Base-by-base conservation (phyloP, 2,888 invertebrate genomes). In the Philhelius pedissequus region DNA sequence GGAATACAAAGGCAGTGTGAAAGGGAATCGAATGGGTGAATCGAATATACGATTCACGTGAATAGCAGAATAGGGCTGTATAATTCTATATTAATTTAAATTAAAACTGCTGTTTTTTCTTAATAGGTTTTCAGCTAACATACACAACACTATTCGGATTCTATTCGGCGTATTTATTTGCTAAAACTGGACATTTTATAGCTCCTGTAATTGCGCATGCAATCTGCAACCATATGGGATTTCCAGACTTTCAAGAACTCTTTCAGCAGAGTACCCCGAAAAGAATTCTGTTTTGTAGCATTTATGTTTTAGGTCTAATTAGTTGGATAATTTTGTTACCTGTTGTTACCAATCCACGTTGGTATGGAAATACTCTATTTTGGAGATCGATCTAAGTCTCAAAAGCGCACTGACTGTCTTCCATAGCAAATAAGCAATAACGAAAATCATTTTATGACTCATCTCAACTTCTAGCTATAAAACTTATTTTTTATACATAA, bases 201-300 rank as follows among this genome's bases (percentile, higher is more conserved):
- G 97, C 98, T 1, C 96, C 97, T 3, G 94, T 98, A 87, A 91
- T 97, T 15, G 97, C 96, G 1, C 99, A 99, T 91, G 96, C 97
- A 35, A 98, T 98, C 91, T 99, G 99, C 92, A 99, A 99, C 91
- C 96, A 97, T 91, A 98, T 99, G 97, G 98, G 98, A 7, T 96
- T 98, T 89, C 98, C 98, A 0, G 96, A 98, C 90, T 93, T 98
- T 86, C 93, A 93, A 3, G 97, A 96, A 89, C 92, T 96, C 4
- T 89, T 94, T 78, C 93, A 93, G 22, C 94, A 91, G 62, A 88
- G 88, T 68, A 76, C 92, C 78, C 92, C 93, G 5, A 93, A 95
- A 87, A 93, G 95, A 87, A 90, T 93, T 13, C 90, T 95, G 25
- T 93, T 97, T 2, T 92, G 94, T 27, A 90, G 92, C 50, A 92